These are phyloP conservation scores for Lasioglossum albipes DNA, from an alignment of 1,140 invertebrate species.

Conservation along the genomic window DNA sequence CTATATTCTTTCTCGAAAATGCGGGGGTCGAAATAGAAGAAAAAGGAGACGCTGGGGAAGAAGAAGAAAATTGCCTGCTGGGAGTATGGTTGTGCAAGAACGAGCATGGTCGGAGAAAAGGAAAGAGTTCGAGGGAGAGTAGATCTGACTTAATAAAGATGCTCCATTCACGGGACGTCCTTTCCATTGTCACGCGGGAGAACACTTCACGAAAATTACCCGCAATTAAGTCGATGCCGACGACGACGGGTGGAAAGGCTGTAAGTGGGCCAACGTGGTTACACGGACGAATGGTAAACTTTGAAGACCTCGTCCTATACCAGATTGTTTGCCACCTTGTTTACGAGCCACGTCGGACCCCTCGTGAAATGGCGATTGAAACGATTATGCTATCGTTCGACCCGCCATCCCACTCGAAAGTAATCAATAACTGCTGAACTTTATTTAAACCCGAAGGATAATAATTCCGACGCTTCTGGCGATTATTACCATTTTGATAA, in stretches of 20 bases:
- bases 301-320: neutral
- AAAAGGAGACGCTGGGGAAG: neutral
- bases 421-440: neutral
- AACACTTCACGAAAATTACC: conserved; percentile 54
- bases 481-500: too few species aligned
- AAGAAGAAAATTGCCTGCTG: neutral
- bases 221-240: conserved; percentile 52
- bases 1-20: neutral
- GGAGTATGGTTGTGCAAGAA: neutral
- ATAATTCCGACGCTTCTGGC: neutral
- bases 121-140: neutral
- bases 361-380: neutral
- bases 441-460: neutral
- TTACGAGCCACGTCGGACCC: neutral
- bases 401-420: neutral
- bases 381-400: neutral
- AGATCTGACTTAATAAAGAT: conserved; percentile 51
- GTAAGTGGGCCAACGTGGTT: conserved; percentile 25
- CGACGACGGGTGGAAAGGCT: conserved; percentile 12
- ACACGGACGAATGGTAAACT: conserved; percentile 26
- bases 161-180: conserved; percentile 7
- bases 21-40: neutral
- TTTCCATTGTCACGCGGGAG: conserved; percentile 26
- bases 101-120: neutral
- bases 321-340: neutral